Base-by-base conservation (phyloP, 2,888 invertebrate species). In the Conchocele bisecta region DNA sequence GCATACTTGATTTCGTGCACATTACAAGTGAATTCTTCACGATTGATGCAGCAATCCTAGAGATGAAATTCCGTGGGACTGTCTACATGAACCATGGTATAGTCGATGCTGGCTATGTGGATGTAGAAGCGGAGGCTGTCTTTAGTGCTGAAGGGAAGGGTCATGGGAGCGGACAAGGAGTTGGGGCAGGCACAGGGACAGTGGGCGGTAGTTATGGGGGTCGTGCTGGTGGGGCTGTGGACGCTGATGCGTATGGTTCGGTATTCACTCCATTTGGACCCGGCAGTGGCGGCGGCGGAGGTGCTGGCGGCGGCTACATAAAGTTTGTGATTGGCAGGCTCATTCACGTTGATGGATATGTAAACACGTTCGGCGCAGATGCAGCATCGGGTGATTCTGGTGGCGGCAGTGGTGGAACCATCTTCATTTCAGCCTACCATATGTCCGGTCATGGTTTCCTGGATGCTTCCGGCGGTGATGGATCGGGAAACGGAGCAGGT, bases 211-310 rank as follows among this genome's bases (percentile, higher is more conserved):
- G 85, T 44, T 81, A 83, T 66, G 84, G 85, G 17, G 86, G 86
- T 20, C 67, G 70, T 20, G 83, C 74, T 2, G 84, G 83, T 22
- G 72, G 77, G 22, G 61, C 70, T 11, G 15, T 29, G 5, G 41
- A 31, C 41, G 60, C 71, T 7, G 48, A 63, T 5, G 72, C 85
- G 0, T 85, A 86, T 67, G 85, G 86, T 3, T 85, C 85, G 9
- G 66, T 85, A 35, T 86, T 83, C 78, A 66, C 61, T 22, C 86
- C 86, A 3, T 53, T n/a, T 1, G 46, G 80, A 33, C 70, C 82
- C 15, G 86, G 86, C n/a, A 85, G 85, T 71, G 86, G 86, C 33
- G 86, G 86, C 6, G 84, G 82, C 9, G 80, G 79, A 13, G 86
- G 85, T 9, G 53, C 74, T 39, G 84, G 84, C 11, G 86, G 86